phyloP scores from a whole-genome alignment of 2,113 vertebrate genomes.

The Baryphthengus martii region DNA sequence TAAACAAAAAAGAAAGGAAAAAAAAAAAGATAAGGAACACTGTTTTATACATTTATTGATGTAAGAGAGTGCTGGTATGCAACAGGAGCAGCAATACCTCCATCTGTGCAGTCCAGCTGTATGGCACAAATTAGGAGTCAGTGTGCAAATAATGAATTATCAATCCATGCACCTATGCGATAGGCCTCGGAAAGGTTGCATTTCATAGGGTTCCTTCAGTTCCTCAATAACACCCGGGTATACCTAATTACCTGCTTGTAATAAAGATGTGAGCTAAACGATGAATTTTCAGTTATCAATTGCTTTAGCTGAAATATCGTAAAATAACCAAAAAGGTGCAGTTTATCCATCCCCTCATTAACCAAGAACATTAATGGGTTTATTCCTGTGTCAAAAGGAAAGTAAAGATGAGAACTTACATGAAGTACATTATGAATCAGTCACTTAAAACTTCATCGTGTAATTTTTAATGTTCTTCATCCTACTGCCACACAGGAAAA shows the following conservation, averaged over 20 bases:
- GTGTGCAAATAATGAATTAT: neutral
- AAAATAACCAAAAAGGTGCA: neutral
- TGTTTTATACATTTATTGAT: neutral
- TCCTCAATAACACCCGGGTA: neutral
- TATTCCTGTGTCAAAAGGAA: neutral
- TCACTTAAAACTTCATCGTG: neutral
- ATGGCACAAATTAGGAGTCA: neutral
- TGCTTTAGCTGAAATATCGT: neutral
- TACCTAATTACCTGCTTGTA: neutral
- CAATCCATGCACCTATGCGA: neutral
- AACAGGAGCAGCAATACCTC: neutral
- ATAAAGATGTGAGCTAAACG: neutral
- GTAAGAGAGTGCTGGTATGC: neutral
- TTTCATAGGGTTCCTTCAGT: neutral
- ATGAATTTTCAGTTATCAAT: neutral
- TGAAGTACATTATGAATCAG: neutral
- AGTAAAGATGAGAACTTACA: neutral
- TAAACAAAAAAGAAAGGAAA: neutral
- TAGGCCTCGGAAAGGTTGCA: neutral
- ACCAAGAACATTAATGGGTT: neutral
- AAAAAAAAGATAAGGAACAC: neutral
- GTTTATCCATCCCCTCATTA: neutral
- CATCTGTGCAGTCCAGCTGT: neutral
- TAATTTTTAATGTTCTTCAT: neutral
- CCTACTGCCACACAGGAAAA: neutral